Conservation (phyloP, 2,888 invertebrate species). For the Galeopsomyia nigrocyanea region DNA sequence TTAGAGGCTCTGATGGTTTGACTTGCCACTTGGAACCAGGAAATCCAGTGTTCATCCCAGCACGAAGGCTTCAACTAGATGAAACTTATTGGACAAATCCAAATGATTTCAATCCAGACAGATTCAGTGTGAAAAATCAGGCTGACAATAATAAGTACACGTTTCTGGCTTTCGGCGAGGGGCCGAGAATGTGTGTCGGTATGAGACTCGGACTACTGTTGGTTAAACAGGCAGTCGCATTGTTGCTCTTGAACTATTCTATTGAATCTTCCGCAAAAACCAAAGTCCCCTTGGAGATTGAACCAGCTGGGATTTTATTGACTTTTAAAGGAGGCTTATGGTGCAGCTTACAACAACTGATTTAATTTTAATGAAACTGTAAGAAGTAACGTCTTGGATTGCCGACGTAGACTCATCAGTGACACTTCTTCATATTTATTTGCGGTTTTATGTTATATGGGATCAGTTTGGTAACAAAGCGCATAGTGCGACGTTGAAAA, state of each 20-base stretch:
- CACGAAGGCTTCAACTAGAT: background rate
- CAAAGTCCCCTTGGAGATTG: background rate
- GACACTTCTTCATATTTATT: too few relatives aligned
- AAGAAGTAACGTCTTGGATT: too few relatives aligned
- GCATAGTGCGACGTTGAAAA: too few relatives aligned
- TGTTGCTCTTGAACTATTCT: background rate
- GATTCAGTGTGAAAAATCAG: constrained; percentile 34
- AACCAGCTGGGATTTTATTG: background rate
- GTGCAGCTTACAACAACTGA: too few relatives aligned
- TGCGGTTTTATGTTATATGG: too few relatives aligned
- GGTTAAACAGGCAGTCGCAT: constrained; percentile 48
- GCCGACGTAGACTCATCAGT: too few relatives aligned
- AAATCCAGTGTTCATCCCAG: constrained; percentile 47
- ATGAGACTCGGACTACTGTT: constrained; percentile 55
- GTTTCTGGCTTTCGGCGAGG: constrained; percentile 57
- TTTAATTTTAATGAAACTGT: too few relatives aligned
- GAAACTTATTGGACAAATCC: constrained; percentile 10
- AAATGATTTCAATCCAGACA: constrained; percentile 10
- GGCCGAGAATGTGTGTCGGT: constrained; percentile 60
- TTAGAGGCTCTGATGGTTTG: constrained; percentile 53
- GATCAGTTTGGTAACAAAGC: too few relatives aligned
- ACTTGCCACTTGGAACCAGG: constrained; percentile 48
- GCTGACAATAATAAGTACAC: constrained; percentile 47
- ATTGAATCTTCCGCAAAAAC: background rate
- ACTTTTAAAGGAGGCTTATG: constrained; percentile 7